A percentile compares a stretch with the other conserved stretches of the same genome.
Conservation (phyloP, 2,113 vertebrate genomes). For the Leptobrachium ailaonicum region DNA sequence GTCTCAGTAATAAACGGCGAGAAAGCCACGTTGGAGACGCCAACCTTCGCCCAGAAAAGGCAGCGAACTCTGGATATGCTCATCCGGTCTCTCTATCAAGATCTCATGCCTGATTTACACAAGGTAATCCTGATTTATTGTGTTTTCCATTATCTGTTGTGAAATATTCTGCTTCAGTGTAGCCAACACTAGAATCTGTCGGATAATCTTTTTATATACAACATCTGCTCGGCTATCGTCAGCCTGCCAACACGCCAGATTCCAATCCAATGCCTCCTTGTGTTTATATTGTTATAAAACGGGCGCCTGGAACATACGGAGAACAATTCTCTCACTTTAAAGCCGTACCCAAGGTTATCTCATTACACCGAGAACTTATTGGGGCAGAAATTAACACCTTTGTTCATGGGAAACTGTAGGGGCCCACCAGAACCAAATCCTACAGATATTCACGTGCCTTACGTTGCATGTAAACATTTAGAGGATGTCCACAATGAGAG, state of each 20-base stretch:
- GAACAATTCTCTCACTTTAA: neutral
- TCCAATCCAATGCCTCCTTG: neutral
- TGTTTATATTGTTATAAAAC: neutral
- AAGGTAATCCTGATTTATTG: conserved; percentile 72
- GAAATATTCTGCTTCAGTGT: neutral
- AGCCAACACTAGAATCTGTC: conserved; percentile 18
- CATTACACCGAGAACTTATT: neutral
- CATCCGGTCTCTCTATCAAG: conserved; percentile 94
- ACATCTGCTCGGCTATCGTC: conserved; percentile 5
- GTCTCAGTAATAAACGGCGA: conserved; percentile 95
- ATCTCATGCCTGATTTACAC: conserved; percentile 91
- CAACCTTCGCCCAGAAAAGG: conserved; percentile 96
- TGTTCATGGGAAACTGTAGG: neutral
- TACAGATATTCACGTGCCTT: too few relatives aligned
- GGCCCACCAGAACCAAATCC: too few relatives aligned
- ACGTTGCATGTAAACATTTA: too few relatives aligned
- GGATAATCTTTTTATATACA: neutral
- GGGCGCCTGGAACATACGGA: neutral
- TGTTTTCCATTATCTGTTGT: conserved; percentile 1
- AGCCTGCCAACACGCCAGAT: neutral
- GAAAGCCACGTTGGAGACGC: conserved; percentile 98
- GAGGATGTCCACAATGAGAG: too few relatives aligned
- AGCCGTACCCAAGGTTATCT: neutral
- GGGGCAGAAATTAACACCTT: neutral
- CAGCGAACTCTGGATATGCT: conserved; percentile 97